Percentiles rank a stretch among this genome's conserved stretches.
Evolutionary conservation across 2,797 vertebrate genomes (phyloP).

Genomic region (Rhodeus uyekii): DNA sequence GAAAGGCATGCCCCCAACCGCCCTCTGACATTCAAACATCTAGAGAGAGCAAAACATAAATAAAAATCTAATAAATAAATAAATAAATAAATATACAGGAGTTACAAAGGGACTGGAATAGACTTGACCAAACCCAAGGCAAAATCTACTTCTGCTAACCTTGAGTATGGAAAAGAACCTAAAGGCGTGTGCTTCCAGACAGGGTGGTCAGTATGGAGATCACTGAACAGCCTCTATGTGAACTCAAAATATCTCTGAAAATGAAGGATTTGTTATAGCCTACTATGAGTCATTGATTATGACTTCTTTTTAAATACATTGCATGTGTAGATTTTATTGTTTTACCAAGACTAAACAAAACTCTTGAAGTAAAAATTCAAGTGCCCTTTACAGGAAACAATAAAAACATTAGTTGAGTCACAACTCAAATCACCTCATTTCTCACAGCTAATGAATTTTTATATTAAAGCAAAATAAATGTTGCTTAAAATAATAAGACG

Average conservation of each 20-base stretch:
- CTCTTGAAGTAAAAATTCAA: too few relatives aligned
- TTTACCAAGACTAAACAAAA: too few relatives aligned
- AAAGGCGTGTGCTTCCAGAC: constrained; percentile 43
- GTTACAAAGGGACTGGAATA: constrained; percentile 17
- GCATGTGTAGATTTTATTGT: too few relatives aligned
- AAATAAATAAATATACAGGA: constrained; percentile 42
- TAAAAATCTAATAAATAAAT: constrained; percentile 46
- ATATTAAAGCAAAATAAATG: too few relatives aligned
- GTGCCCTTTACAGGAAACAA: too few relatives aligned
- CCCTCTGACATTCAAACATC: constrained; percentile 57
- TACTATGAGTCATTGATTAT: too few relatives aligned
- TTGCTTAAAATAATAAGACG: too few relatives aligned
- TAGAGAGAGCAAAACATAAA: constrained; percentile 48
- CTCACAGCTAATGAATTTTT: too few relatives aligned
- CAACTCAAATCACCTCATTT: too few relatives aligned
- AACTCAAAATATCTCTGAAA: neutral
- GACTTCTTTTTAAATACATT: too few relatives aligned
- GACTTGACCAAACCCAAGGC: constrained; percentile 45
- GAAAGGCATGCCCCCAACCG: constrained; percentile 35
- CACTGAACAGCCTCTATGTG: neutral
- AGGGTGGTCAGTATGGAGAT: constrained; percentile 34
- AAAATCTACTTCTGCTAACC: constrained; percentile 46
- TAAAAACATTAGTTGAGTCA: too few relatives aligned
- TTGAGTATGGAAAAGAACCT: constrained; percentile 49
- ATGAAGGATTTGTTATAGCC: too few relatives aligned